phyloP scores from a whole-genome alignment of 2,888 invertebrate species.

The Morpho helenor region DNA sequence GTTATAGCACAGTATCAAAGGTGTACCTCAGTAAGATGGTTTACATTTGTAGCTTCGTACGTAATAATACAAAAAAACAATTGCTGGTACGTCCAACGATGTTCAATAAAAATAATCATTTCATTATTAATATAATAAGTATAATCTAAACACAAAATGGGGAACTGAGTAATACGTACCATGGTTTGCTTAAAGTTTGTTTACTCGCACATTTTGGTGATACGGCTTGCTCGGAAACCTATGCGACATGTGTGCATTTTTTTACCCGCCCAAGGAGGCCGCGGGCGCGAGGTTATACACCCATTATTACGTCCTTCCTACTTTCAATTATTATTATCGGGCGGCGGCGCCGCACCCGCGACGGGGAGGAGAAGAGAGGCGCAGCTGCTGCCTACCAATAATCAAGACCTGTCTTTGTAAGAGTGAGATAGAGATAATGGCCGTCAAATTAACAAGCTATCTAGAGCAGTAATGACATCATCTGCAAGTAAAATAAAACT shows the following conservation, averaged over 20 bases:
- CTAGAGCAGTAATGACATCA: not conserved
- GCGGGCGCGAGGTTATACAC: conserved; percentile 79
- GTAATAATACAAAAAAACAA: too few relatives aligned
- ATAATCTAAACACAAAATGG: not conserved
- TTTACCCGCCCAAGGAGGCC: conserved; percentile 80
- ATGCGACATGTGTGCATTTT: conserved; percentile 73
- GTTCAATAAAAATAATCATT: conserved; percentile 13
- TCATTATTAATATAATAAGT: conserved; percentile 15
- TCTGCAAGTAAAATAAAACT: conserved; percentile 3
- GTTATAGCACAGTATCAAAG: too few relatives aligned
- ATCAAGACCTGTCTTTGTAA: conserved; percentile 69
- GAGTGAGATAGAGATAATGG: conserved; percentile 60
- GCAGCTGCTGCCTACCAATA: conserved; percentile 81
- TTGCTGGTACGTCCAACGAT: too few relatives aligned
- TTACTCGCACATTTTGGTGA: conserved; percentile 42
- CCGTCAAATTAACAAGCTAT: conserved; percentile 23
- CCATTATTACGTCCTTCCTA: conserved; percentile 80
- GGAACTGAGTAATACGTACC: not conserved
- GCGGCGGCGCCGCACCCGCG: conserved; percentile 73
- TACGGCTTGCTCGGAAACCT: conserved; percentile 46
- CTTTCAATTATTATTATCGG: conserved; percentile 80
- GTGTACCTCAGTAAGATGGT: too few relatives aligned
- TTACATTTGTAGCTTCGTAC: too few relatives aligned
- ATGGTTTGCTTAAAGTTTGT: conserved; percentile 32
- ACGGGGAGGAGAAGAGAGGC: conserved; percentile 79